Percentiles rank a stretch among this genome's conserved stretches.
These are phyloP conservation scores for Chromoteleia sp. DNA, from an alignment of 2,888 invertebrate species.

Conservation along the genomic window DNA sequence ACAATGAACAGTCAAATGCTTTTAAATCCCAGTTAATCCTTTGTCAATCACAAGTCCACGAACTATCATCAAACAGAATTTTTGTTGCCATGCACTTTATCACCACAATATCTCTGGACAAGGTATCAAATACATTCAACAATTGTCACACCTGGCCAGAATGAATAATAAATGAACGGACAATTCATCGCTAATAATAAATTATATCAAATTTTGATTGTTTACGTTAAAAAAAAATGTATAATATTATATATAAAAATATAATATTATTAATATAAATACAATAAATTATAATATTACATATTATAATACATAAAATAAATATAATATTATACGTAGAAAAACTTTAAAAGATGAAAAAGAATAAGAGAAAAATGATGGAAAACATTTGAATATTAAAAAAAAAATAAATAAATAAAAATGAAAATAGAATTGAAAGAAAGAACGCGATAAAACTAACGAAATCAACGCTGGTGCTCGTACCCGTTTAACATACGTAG, in stretches of 20 bases:
- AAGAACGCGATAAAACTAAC: background rate
- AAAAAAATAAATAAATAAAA: too few species aligned
- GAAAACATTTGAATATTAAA: too few species aligned
- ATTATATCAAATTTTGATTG: too few species aligned
- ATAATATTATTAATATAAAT: too few species aligned
- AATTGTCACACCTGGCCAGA: conserved; percentile 7
- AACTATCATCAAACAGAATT: conserved; percentile 12
- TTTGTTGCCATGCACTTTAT: conserved; percentile 49
- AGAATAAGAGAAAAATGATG: too few species aligned
- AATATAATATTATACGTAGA: too few species aligned
- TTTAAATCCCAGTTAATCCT: conserved; percentile 4
- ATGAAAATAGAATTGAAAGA: background rate
- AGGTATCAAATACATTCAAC: background rate
- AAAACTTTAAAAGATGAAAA: too few species aligned
- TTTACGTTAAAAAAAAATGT: conserved; percentile 6
- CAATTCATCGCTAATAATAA: background rate
- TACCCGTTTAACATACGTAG: conserved; percentile 27
- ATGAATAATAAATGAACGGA: background rate
- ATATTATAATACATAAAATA: too few species aligned
- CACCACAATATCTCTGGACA: conserved; percentile 10
- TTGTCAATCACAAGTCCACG: conserved; percentile 8
- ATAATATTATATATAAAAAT: too few species aligned
- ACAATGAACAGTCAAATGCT: background rate
- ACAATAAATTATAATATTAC: too few species aligned
- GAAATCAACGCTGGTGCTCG: too few species aligned